Evolutionary conservation across 2,113 vertebrate species (phyloP), one percentile per base, ranked within the genome.

Genomic region (Macroglossus sobrinus): DNA sequence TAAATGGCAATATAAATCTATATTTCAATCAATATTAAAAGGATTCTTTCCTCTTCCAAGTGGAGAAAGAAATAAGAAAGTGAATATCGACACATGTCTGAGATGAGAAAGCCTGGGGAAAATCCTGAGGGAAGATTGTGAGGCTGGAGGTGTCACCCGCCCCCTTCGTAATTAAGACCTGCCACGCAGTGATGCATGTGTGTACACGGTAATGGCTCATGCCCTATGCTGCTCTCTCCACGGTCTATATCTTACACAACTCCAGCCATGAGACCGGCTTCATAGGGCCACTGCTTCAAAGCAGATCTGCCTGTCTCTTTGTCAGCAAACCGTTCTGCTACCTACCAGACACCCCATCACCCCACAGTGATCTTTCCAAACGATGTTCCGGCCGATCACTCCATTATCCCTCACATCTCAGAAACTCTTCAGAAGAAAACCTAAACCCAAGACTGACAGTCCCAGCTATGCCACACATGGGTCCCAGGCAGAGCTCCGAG

Each of bases 231-330:
- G 47, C 47, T 50, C 47, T 50, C 47, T 15, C 14, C 47, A 15
- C 4, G 19, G 55, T 22, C 55, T 57, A 22, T 6, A 21, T 12
- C 19, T 10, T 28, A 50, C 10, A 40, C n/a, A 38, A 14, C 35
- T 19, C 12, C 72, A 12, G 30, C 43, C 7, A 2, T 0, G 1
- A 4, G 71, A 38, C 68, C 50, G 35, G 33, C 6, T 7, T 15
- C 16, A 3, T 0, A 6, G 3, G 10, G 57, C 15, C 14, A 13
- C 5, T 19, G 4, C 38, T 40, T 35, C 28, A 6, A 43, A 84
- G 57, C 0, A 14, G 11, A 35, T 1, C 12, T 7, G 24, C 28
- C 7, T 0, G 0, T 50, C 7, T 87, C 11, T 26, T 84, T 61
- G 71, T 57, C 10, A 63, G n/a, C 50, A 61, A 81, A 43, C 21